Conservation (phyloP, 2,888 invertebrate species). For the Litoditis marina region DNA sequence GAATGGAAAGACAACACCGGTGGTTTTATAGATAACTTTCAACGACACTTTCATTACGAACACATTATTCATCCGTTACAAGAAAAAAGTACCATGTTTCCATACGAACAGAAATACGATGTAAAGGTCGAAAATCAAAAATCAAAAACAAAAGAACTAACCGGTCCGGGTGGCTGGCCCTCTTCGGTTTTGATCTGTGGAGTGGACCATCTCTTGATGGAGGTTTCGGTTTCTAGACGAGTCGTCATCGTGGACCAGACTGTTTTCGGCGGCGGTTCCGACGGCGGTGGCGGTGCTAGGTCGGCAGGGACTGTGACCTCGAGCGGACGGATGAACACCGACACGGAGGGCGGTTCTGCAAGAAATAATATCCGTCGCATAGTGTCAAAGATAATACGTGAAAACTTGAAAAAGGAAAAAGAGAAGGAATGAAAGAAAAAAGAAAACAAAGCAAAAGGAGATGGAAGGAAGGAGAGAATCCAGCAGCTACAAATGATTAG, state of each 20-base stretch:
- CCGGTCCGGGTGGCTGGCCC: slow-evolving; percentile 46
- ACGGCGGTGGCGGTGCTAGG: slow-evolving; percentile 3
- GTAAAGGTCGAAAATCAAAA: not conserved
- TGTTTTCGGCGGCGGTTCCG: slow-evolving; percentile 18
- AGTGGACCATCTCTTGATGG: slow-evolving; percentile 44
- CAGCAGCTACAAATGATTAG: no score
- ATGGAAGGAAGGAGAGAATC: no score
- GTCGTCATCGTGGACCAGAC: slow-evolving; percentile 47
- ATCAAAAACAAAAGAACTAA: slow-evolving; percentile 20
- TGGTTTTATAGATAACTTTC: no score
- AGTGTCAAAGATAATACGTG: no score
- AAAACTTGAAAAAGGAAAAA: no score
- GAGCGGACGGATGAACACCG: slow-evolving; percentile 38
- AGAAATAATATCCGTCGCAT: no score
- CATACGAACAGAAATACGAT: not conserved
- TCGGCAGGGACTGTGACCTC: slow-evolving; percentile 38
- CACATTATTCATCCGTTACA: not conserved
- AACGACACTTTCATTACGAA: no score
- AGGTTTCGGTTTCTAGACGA: slow-evolving; percentile 39
- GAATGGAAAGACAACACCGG: no score
- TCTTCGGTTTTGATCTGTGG: slow-evolving; percentile 38
- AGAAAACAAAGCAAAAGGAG: no score
- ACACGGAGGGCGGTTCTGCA: slow-evolving; percentile 20
- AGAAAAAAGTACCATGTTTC: not conserved
- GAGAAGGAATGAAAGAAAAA: no score